Conservation (phyloP, 2,888 invertebrate genomes). For the Rambutsinella grinnellia region DNA sequence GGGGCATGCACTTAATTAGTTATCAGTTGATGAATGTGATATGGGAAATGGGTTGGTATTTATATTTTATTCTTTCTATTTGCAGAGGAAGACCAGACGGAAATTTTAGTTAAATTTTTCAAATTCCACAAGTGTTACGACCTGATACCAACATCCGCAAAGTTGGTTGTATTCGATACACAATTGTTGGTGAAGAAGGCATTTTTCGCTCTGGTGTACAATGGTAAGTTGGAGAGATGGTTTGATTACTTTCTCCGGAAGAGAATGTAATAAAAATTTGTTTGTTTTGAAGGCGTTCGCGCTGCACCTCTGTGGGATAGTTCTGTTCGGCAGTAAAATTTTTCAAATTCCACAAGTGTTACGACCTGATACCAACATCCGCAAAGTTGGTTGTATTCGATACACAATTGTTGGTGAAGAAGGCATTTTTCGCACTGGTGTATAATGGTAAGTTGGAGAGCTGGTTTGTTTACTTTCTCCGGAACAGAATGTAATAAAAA, state of each 20-base stretch:
- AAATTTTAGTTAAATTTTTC: slow-evolving; percentile 99
- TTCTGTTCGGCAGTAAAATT: slow-evolving; percentile 92
- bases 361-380: slow-evolving; percentile 99
- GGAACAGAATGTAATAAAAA: not conserved
- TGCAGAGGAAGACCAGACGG: slow-evolving; percentile 96
- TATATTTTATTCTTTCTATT: too few species aligned
- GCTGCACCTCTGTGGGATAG: slow-evolving; percentile 99
- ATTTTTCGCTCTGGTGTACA: slow-evolving; percentile 98
- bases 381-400: slow-evolving; percentile 99
- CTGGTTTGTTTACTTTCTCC: not conserved
- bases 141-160: slow-evolving; percentile 98
- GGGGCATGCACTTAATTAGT: slow-evolving; percentile 61
- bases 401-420: slow-evolving; percentile 96
- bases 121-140: slow-evolving; percentile 99
- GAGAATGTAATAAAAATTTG: not conserved
- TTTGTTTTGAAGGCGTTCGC: slow-evolving; percentile 80
- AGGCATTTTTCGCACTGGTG: slow-evolving; percentile 99
- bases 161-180: slow-evolving; percentile 99
- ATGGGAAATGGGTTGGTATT: too few species aligned
- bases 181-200: slow-evolving; percentile 98
- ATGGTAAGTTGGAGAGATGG: slow-evolving; percentile 82
- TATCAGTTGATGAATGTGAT: not conserved
- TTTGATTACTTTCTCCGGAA: too few species aligned
- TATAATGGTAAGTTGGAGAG: slow-evolving; percentile 95
- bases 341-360: slow-evolving; percentile 99